Conservation (phyloP, 2,113 vertebrate species). For the Camelus bactrianus region DNA sequence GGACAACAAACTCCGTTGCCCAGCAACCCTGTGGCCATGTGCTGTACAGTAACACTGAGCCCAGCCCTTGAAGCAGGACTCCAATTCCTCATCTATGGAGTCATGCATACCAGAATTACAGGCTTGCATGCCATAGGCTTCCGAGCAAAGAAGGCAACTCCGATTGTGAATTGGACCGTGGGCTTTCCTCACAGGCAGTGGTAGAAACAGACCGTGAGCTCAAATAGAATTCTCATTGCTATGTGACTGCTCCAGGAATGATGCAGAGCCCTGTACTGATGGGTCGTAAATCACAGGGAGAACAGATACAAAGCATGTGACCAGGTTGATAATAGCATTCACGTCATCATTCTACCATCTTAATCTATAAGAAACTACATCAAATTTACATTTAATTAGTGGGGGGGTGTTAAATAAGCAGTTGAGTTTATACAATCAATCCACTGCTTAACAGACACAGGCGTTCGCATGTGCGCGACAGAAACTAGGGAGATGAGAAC, state of each 20-base stretch:
- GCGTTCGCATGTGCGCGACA: rapidly evolving
- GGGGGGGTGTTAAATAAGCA: neutral
- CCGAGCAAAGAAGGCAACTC: constrained; percentile 78
- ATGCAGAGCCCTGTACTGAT: neutral
- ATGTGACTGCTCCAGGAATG: neutral
- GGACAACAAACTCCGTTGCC: constrained; percentile 71
- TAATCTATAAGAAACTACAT: neutral
- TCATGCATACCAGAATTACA: constrained; percentile 74
- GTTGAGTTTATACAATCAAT: neutral
- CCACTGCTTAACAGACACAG: neutral
- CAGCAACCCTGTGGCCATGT: constrained; percentile 54
- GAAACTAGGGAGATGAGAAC: neutral
- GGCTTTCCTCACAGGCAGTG: constrained; percentile 81
- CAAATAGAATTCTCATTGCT: constrained; percentile 68
- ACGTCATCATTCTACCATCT: neutral
- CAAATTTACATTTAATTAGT: neutral
- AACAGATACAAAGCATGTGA: neutral
- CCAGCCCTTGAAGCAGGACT: constrained; percentile 71
- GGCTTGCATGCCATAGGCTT: constrained; percentile 60
- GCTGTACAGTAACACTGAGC: constrained; percentile 69
- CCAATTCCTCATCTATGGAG: constrained; percentile 71
- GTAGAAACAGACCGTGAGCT: constrained; percentile 52
- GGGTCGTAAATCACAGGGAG: neutral
- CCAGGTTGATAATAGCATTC: neutral
- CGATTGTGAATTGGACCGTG: constrained; percentile 65